phyloP scores from a whole-genome alignment of 2,888 invertebrate genomes.

The Cosmopolites sordidus region DNA sequence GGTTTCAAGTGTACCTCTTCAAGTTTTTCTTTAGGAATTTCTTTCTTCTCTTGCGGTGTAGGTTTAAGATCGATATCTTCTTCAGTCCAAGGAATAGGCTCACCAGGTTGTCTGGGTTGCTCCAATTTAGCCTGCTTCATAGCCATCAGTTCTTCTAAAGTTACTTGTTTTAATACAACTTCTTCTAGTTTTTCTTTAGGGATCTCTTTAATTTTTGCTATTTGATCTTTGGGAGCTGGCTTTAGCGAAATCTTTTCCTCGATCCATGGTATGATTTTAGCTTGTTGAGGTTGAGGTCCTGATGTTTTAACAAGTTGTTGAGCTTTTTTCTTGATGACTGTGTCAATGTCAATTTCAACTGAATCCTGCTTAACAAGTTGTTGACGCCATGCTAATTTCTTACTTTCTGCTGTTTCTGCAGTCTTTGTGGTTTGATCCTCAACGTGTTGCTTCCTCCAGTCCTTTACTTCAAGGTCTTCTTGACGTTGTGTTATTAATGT shows the following conservation, averaged over 20 bases:
- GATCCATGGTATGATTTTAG: conserved; percentile 53
- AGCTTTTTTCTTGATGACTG: conserved; percentile 17
- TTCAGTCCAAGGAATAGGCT: conserved; percentile 56
- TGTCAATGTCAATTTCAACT: conserved; percentile 23
- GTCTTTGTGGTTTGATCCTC: neutral
- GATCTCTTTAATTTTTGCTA: conserved; percentile 49
- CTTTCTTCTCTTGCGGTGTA: conserved; percentile 45
- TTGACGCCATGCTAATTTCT: conserved; percentile 6
- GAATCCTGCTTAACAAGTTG: conserved; percentile 20
- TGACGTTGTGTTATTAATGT: neutral
- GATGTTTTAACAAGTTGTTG: conserved; percentile 10
- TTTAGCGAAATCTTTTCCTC: conserved; percentile 59
- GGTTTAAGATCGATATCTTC: conserved; percentile 55
- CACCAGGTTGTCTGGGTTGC: conserved; percentile 38
- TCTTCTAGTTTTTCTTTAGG: conserved; percentile 53
- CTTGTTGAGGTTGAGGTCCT: conserved; percentile 20
- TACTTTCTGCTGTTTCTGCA: neutral
- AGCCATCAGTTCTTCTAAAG: conserved; percentile 23
- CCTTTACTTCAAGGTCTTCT: conserved; percentile 1
- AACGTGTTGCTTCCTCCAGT: conserved; percentile 11
- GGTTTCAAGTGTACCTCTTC: conserved; percentile 32
- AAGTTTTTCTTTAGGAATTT: conserved; percentile 44
- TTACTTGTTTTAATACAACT: conserved; percentile 34
- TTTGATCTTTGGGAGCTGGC: conserved; percentile 37
- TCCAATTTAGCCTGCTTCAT: conserved; percentile 24